Evolutionary conservation across 2,888 invertebrate species (phyloP), one percentile per base, ranked within the genome.

Genomic region (Antheraea assamensis): DNA sequence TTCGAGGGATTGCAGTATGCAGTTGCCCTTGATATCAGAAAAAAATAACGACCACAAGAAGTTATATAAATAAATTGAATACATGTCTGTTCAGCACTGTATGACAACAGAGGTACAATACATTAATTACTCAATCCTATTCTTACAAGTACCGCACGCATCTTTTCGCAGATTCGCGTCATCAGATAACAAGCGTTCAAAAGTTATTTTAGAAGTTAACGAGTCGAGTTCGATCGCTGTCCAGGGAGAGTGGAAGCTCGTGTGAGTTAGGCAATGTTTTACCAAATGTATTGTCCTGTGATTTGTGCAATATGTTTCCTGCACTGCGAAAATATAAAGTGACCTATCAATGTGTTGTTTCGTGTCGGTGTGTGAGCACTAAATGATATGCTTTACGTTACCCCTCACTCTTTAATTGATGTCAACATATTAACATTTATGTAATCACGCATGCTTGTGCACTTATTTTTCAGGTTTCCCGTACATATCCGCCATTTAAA

Each of bases 151-250:
- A 64, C 30, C 17, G 17, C 61, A 64, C 61, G 3, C 27, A 64
- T 64, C 61, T 64, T 64, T 64, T 64, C 61, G 19, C 61, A 64
- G 61, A 64, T 64, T 64, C 61, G 15, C 61, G 61, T 64, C 61
- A 64, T 64, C 61, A 64, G 61, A 64, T 64, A 64, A 64, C 61
- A 64, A 64, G 61, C 61, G 17, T 64, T 64, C 61, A 17, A 64
- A 64, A 64, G 61, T 64, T 64, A 64, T 64, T 64, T 64, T 64
- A 64, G 61, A 64, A 64, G 61, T 64, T 64, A 64, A 64, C 61
- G 61, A 64, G 61, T 64, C 61, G 61, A 64, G 61, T 64, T 30
- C 61, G 30, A 30, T 30, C 15, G 27, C 61, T 64, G 61, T 17
- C 61, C 61, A 64, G 13, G 61, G 61, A 30, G 61, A 27, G 27